Conservation (phyloP, 2,888 invertebrate species). For the Spisula solida region DNA sequence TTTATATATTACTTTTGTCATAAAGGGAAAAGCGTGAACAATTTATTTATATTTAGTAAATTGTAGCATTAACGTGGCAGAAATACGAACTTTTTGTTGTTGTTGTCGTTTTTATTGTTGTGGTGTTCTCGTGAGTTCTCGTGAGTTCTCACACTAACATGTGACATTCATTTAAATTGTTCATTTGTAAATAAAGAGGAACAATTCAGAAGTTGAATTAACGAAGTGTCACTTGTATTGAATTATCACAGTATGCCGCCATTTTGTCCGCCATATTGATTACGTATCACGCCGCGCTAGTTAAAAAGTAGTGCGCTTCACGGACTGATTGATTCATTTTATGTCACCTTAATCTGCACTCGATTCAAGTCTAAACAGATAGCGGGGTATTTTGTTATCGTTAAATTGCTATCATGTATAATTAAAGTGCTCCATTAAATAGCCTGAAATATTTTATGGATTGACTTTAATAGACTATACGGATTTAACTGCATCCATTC, state of each 20-base stretch:
- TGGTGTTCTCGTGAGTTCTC: constrained; percentile 18
- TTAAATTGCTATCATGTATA: constrained; percentile 14
- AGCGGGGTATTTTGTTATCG: not conserved
- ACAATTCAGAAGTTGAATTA: constrained; percentile 46
- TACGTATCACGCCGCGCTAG: constrained; percentile 56
- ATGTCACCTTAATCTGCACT: constrained; percentile 38
- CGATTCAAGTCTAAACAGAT: constrained; percentile 31
- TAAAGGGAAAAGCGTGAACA: too few species aligned
- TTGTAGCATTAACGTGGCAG: too few species aligned
- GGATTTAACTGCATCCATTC: not conserved
- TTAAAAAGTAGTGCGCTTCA: constrained; percentile 47
- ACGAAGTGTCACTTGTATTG: constrained; percentile 35
- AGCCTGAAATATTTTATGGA: not conserved
- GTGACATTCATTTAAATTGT: constrained; percentile 46
- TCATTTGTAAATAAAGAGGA: constrained; percentile 43
- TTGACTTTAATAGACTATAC: constrained; percentile 1
- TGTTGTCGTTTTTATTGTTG: not conserved
- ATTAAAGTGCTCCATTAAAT: constrained; percentile 13
- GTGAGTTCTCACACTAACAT: constrained; percentile 29
- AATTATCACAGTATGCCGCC: constrained; percentile 46
- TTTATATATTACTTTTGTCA: too few species aligned
- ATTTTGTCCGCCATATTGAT: constrained; percentile 60
- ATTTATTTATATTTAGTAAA: too few species aligned
- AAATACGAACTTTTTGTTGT: not conserved
- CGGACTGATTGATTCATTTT: constrained; percentile 38